Evolutionary conservation across 2,888 invertebrate genomes (phyloP), one percentile per base, ranked within the genome.

Genomic region (Cremastinae sp.): DNA sequence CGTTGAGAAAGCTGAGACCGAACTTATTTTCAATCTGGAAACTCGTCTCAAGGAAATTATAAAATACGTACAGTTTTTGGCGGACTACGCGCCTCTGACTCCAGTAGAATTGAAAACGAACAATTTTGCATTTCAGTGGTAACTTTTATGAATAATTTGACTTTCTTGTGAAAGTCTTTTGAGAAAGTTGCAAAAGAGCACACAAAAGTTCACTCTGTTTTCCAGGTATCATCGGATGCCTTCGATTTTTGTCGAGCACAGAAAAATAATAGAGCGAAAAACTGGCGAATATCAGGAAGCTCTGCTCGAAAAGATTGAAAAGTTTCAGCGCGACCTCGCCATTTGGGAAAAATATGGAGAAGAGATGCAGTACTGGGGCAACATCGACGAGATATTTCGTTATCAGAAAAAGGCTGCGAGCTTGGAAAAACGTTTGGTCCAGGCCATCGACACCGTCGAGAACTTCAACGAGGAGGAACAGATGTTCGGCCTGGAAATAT

Each of bases 401-500:
- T 98, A 98, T 86, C 93, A 96, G 59, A 93, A 94, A 59, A 95
- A 96, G 80, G 96, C 97, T 0, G 93, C 92, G n/a, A 92, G 93
- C 53, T 90, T 98, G 38, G 96, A 97, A 87, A 92, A 93, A 68
- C 87, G 89, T 18, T 61, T 97, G 75, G 90, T 94, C 53, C 88
- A 91, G 2, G 98, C 97, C 2, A 93, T 96, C 90, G 92, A 93
- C 53, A 94, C 92, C 75, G 96, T 98, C 78, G 96, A 97, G 84
- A 93, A 93, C 74, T 97, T 98, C 84, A 98, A 98, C 88, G 95
- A 94, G 86, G 98, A 98, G 88, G 98, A 98, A 88, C 91, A 92
- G 34, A 93, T 97, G 14, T 98, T 95, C 86, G 96, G 95, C 9
- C 97, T 96, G 94, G 96, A 97, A 85, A 88, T 94, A 7, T 96